A percentile compares a stretch with the other conserved stretches of the same genome.
phyloP scores from a whole-genome alignment of 2,888 invertebrate genomes.

The Neoascia interrupta region DNA sequence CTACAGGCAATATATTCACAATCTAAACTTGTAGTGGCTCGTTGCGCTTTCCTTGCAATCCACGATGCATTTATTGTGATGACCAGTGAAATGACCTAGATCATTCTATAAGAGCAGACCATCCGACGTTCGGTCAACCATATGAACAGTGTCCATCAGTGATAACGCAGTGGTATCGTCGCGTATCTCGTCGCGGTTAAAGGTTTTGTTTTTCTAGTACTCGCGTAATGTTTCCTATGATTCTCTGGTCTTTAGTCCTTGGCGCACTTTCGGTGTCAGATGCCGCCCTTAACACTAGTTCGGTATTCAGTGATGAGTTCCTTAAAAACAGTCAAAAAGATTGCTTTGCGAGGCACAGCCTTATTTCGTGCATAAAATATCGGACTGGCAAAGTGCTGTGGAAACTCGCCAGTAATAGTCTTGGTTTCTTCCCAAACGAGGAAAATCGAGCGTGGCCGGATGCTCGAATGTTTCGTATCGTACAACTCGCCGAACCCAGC shows the following conservation, averaged over 20 bases:
- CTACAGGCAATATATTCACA: no score
- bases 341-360: constrained; percentile 75
- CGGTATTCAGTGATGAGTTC: constrained; percentile 72
- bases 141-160: constrained; percentile 39
- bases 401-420: constrained; percentile 76
- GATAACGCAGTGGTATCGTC: constrained; percentile 6
- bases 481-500: constrained; percentile 76
- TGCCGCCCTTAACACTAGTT: constrained; percentile 17
- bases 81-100: constrained; percentile 41
- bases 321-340: constrained; percentile 75
- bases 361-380: constrained; percentile 78
- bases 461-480: constrained; percentile 73
- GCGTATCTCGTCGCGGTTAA: background rate
- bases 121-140: constrained; percentile 14
- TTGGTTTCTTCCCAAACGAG: constrained; percentile 77
- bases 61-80: constrained; percentile 31
- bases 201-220: background rate
- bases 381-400: constrained; percentile 76
- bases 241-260: constrained; percentile 27
- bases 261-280: constrained; percentile 16
- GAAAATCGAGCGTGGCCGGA: constrained; percentile 73
- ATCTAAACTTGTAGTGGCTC: no score
- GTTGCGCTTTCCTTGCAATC: background rate
- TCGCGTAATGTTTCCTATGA: constrained; percentile 16
- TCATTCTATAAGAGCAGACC: constrained; percentile 48